Percentiles rank a stretch among this genome's conserved stretches.
These are phyloP conservation scores for Copidosoma floridanum DNA, from an alignment of 1,140 invertebrate genomes.

Conservation along the genomic window DNA sequence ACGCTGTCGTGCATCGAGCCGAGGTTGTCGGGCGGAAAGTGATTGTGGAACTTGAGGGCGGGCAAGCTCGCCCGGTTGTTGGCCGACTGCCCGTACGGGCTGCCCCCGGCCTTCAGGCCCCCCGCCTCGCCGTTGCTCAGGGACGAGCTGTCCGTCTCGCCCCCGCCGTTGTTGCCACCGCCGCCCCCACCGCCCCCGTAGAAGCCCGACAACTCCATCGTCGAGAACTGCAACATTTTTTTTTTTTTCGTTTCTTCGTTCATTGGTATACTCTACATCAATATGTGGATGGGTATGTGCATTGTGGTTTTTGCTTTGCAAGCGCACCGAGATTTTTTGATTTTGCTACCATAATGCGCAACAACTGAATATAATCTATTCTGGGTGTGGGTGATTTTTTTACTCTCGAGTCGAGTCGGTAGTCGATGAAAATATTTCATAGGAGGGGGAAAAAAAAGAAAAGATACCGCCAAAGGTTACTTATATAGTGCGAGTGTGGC, in stretches of 20 bases:
- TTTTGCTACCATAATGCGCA: no score
- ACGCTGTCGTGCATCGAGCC: slow-evolving; percentile 57
- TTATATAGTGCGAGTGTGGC: no score
- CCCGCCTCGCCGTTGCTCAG: slow-evolving; percentile 61
- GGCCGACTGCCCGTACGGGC: slow-evolving; percentile 64
- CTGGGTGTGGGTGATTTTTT: no score
- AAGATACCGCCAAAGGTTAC: no score
- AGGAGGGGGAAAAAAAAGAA: no score
- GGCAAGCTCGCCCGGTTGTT: slow-evolving; percentile 69
- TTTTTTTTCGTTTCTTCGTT: neutral
- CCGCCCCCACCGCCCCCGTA: slow-evolving; percentile 68
- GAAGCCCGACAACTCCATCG: slow-evolving; percentile 78
- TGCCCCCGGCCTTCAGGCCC: slow-evolving; percentile 68
- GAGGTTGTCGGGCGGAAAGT: slow-evolving; percentile 82
- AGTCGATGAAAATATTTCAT: no score
- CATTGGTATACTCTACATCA: no score
- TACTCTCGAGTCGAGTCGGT: no score
- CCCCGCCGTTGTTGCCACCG: slow-evolving; percentile 60
- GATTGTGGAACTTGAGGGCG: slow-evolving; percentile 86
- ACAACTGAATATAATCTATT: no score
- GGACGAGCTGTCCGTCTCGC: slow-evolving; percentile 64
- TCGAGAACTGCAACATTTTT: slow-evolving; percentile 58
- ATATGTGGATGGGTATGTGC: no score
- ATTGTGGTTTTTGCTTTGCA: no score
- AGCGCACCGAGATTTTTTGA: no score